Percentiles rank a stretch among this genome's conserved stretches.
Conservation (phyloP, 1,140 invertebrate species). For the Drosophila bocki region DNA sequence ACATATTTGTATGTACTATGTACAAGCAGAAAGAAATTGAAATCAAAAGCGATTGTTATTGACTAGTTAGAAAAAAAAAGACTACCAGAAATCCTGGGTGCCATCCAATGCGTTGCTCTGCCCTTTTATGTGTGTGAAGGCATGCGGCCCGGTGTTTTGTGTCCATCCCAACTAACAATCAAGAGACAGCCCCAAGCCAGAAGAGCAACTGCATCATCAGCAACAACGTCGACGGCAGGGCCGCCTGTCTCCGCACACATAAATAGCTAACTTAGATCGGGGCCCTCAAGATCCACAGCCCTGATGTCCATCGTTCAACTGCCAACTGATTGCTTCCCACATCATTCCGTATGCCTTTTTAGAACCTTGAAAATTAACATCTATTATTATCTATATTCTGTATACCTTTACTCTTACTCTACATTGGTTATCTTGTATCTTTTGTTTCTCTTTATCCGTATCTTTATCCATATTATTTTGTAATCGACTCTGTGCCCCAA, state of each 20-base stretch:
- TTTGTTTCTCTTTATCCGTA: slow-evolving; percentile 8
- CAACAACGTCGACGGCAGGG: slow-evolving; percentile 24
- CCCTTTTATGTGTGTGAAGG: slow-evolving; percentile 78
- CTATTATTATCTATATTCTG: slow-evolving; percentile 32
- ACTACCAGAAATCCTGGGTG: slow-evolving; percentile 2
- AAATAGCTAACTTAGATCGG: slow-evolving; percentile 51
- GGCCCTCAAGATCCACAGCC: slow-evolving; percentile 42
- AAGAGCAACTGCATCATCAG: slow-evolving; percentile 8
- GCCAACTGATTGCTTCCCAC: slow-evolving; percentile 85
- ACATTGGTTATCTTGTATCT: slow-evolving; percentile 33
- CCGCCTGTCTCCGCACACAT: slow-evolving; percentile 70
- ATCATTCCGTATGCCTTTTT: slow-evolving; percentile 85
- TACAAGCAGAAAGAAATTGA: slow-evolving; percentile 25
- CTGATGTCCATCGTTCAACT: slow-evolving; percentile 83
- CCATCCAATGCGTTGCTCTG: slow-evolving; percentile 72
- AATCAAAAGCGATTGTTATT: slow-evolving; percentile 61
- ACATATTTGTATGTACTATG: slow-evolving; percentile 47
- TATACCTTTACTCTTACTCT: slow-evolving; percentile 38
- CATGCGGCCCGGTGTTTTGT: slow-evolving; percentile 35
- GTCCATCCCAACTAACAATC: slow-evolving; percentile 63
- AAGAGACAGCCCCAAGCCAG: slow-evolving; percentile 46
- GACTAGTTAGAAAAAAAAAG: slow-evolving; percentile 28
- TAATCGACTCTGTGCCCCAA: slow-evolving; percentile 35
- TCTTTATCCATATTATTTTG: slow-evolving; percentile 43
- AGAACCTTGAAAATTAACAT: slow-evolving; percentile 83